These are phyloP conservation scores for Zosterops japonicus DNA, from an alignment of 2,113 vertebrate species.

Conservation along the genomic window DNA sequence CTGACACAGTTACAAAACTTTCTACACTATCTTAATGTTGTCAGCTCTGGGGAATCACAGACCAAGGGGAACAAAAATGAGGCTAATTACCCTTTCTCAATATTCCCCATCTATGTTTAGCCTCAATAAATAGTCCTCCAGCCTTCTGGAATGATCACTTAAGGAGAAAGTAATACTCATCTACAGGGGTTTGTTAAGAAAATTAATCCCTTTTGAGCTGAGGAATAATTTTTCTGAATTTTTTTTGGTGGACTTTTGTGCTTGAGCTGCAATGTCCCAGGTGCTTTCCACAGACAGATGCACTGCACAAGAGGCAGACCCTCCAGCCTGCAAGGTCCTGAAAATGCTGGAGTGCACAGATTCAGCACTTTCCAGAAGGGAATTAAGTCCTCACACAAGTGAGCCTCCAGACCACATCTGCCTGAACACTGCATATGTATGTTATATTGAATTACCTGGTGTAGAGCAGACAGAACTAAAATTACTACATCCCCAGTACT, in stretches of 20 bases:
- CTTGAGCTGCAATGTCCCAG: background rate
- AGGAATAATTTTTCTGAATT: background rate
- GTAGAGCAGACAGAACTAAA: background rate
- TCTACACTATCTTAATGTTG: background rate
- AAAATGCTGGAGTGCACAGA: background rate
- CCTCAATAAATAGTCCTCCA: slow-evolving; percentile 33
- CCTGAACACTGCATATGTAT: background rate
- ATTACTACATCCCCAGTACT: background rate
- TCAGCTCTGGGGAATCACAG: slow-evolving; percentile 29
- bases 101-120: background rate
- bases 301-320: background rate
- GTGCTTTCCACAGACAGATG: background rate
- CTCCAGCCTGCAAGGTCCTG: background rate
- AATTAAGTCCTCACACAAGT: background rate
- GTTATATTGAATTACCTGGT: background rate
- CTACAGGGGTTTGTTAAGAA: background rate
- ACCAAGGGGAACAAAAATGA: background rate
- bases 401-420: background rate
- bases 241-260: background rate
- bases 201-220: background rate
- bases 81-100: slow-evolving; percentile 35
- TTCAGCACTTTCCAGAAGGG: background rate
- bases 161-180: background rate
- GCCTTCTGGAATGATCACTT: slow-evolving; percentile 6
- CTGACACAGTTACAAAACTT: background rate